Evolutionary conservation across 2,888 invertebrate species (phyloP).

Genomic region (Cosmopolites sordidus): DNA sequence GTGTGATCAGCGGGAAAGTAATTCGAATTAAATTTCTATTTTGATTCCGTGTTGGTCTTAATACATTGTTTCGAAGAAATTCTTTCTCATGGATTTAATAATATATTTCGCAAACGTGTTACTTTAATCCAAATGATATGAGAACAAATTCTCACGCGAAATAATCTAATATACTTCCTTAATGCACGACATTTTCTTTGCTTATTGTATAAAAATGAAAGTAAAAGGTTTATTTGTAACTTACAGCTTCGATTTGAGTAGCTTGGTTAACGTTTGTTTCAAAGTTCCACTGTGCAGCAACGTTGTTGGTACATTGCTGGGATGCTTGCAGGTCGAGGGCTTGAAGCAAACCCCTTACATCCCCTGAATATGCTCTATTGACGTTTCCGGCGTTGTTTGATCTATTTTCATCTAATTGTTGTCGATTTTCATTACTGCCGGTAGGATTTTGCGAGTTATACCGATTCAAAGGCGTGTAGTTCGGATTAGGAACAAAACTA

Average conservation of each 20-base stretch:
- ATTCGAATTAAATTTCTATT: too few species aligned
- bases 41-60: too few species aligned
- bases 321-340: slow-evolving; percentile 73
- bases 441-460: slow-evolving; percentile 1
- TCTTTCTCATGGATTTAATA: too few species aligned
- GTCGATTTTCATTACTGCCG: neutral
- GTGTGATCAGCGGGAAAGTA: too few species aligned
- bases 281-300: slow-evolving; percentile 85
- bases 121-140: too few species aligned
- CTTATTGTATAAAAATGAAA: too few species aligned
- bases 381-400: slow-evolving; percentile 11
- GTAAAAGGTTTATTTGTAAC: slow-evolving; percentile 44
- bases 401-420: neutral
- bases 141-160: too few species aligned
- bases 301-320: slow-evolving; percentile 77
- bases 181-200: too few species aligned
- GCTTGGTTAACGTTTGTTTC: slow-evolving; percentile 82
- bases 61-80: too few species aligned
- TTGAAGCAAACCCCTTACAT: slow-evolving; percentile 57
- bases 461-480: slow-evolving; percentile 17
- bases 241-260: slow-evolving; percentile 79
- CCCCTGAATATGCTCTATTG: slow-evolving; percentile 35
- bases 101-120: too few species aligned
- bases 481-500: slow-evolving; percentile 23
- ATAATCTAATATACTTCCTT: too few species aligned